These are phyloP conservation scores for Drepana falcataria DNA, from an alignment of 2,888 invertebrate genomes.

Conservation along the genomic window DNA sequence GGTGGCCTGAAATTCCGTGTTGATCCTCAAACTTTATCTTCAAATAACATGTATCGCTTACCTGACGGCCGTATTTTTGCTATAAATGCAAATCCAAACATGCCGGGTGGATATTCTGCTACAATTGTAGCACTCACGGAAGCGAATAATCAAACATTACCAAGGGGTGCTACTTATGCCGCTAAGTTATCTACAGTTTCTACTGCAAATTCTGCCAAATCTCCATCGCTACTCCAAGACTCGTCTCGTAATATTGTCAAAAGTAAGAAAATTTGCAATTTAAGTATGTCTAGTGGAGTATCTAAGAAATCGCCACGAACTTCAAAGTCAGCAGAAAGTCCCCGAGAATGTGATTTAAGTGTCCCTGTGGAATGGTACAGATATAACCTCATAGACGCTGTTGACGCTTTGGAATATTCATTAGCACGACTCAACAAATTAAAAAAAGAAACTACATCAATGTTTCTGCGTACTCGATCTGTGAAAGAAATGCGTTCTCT, in stretches of 20 bases:
- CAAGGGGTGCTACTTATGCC: slow-evolving; percentile 55
- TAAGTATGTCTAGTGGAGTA: neutral
- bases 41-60: slow-evolving; percentile 73
- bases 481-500: slow-evolving; percentile 72
- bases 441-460: slow-evolving; percentile 64
- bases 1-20: slow-evolving; percentile 73
- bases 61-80: slow-evolving; percentile 74
- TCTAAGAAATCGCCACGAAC: neutral
- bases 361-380: slow-evolving; percentile 79
- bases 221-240: slow-evolving; percentile 15
- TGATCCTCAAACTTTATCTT: slow-evolving; percentile 71
- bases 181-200: slow-evolving; percentile 57
- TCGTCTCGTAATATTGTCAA: neutral
- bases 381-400: slow-evolving; percentile 76
- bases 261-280: neutral
- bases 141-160: slow-evolving; percentile 27
- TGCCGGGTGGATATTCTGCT: slow-evolving; percentile 75
- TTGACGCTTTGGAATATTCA: slow-evolving; percentile 78
- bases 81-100: slow-evolving; percentile 66
- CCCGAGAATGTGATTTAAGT: slow-evolving; percentile 48
- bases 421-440: slow-evolving; percentile 70
- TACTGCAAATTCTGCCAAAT: slow-evolving; percentile 15
- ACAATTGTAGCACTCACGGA: slow-evolving; percentile 71
- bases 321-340: slow-evolving; percentile 15
- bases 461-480: slow-evolving; percentile 64